Percentiles rank a stretch among this genome's conserved stretches.
Conservation (phyloP, 2,113 vertebrate genomes). For the western clawed frog (Xenopus tropicalis) region UCB_Xtro_10.0 CM004443.2:57883501-57884000, state of each 20-base stretch:
- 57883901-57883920: constrained; percentile 28
- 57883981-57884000: neutral
- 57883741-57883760: constrained; percentile 17
- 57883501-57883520: no score
- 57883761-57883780: constrained; percentile 1
- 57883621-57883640: no score
- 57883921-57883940: neutral
- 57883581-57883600: no score
- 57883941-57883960: constrained; percentile 18
- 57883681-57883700: no score
- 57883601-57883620: no score
- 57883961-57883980: constrained; percentile 2
- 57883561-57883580: no score
- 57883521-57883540: no score
- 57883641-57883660: no score
- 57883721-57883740: constrained; percentile 12
- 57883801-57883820: constrained; percentile 29
- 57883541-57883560: no score
- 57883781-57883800: constrained; percentile 26
- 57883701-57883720: no score
- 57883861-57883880: constrained; percentile 29
- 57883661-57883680: no score
- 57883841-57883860: constrained; percentile 12
- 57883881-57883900: constrained; percentile 32
- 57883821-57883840: constrained; percentile 34